Evolutionary conservation across 2,888 invertebrate genomes (phyloP), one percentile per base, ranked within the genome.

Genomic region (Pinctada fucata): DNA sequence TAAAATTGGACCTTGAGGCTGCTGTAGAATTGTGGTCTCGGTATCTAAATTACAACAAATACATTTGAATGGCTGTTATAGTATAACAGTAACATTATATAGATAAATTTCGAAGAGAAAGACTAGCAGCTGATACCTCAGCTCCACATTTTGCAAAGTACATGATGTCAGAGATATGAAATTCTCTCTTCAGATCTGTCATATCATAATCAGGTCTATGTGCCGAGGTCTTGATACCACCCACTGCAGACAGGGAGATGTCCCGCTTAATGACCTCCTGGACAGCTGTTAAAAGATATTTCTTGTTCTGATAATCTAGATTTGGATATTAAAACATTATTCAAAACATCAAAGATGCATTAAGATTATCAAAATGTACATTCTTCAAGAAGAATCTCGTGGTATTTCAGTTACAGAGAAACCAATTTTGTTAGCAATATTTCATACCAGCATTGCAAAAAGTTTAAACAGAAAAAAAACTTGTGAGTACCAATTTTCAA

Each of bases 111-210:
- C 31, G 1, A 31, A 31, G 31, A 31, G 31, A 31, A 31, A 31
- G 31, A 31, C 31, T 31, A 31, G 31, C 31, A 31, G 31, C 31
- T 31, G 31, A 75, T 85, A 93, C 93, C 91, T 99, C 98, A 88
- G 98, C 95, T 16, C 99, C 99, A 47, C 96, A 96, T 94, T 97
- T 97, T 58, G 97, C 95, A 91, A 97, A 96, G 91, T 96, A 97
- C 92, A 97, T 94, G 89, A 96, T 96, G 91, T 96, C 96, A 4
- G 95, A 95, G 65, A 97, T 94, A 90, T 97, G 95, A 93, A 97
- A 97, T 89, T 96, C 96, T 79, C 94, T 93, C 90, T 94, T 94
- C 52, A 94, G 86, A 0, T 80, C 71, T 52, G 69, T 80, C 1
- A 83, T 68, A 50, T 83, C 81, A 79, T 82, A 83, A 63, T 85